These are phyloP conservation scores for Dendrolimus kikuchii DNA, from an alignment of 1,140 invertebrate genomes.

Conservation along the genomic window DNA sequence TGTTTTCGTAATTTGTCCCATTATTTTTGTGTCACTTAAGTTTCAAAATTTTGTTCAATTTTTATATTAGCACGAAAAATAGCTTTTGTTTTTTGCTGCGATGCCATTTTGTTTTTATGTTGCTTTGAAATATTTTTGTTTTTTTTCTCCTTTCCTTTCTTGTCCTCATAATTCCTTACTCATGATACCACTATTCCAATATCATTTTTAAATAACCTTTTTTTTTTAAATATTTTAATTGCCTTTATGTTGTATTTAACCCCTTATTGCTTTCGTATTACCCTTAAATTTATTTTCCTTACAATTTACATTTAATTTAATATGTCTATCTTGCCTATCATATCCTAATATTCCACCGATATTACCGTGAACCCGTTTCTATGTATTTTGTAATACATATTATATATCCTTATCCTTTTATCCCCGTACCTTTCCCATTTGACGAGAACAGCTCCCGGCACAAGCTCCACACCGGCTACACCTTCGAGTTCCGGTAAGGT, in stretches of 20 bases:
- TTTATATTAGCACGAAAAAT: constrained; percentile 40
- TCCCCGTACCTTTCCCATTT: constrained; percentile 10
- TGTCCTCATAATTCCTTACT: constrained; percentile 3
- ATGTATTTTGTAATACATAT: constrained; percentile 7
- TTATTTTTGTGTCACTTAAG: constrained; percentile 20
- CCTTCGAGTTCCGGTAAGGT: constrained; percentile 70
- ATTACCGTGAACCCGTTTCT: not conserved
- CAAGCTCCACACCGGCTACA: constrained; percentile 52
- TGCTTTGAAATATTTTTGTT: constrained; percentile 61
- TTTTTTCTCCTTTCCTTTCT: constrained; percentile 29
- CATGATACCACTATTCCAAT: no score
- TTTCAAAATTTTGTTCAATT: constrained; percentile 9
- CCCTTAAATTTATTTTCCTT: no score
- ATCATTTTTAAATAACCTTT: no score
- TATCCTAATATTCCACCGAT: not conserved
- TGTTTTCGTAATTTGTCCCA: constrained; percentile 38
- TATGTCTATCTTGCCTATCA: no score
- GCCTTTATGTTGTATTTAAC: constrained; percentile 1
- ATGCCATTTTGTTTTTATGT: constrained; percentile 58
- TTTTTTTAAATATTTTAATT: no score
- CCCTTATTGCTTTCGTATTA: not conserved
- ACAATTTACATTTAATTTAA: no score
- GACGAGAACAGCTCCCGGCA: constrained; percentile 34
- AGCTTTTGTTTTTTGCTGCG: constrained; percentile 53
- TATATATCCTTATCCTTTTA: constrained; percentile 16